Percentiles rank a stretch among this genome's conserved stretches.
Conservation (phyloP, 2,113 vertebrate genomes). For the Oceanodroma tethys region DNA sequence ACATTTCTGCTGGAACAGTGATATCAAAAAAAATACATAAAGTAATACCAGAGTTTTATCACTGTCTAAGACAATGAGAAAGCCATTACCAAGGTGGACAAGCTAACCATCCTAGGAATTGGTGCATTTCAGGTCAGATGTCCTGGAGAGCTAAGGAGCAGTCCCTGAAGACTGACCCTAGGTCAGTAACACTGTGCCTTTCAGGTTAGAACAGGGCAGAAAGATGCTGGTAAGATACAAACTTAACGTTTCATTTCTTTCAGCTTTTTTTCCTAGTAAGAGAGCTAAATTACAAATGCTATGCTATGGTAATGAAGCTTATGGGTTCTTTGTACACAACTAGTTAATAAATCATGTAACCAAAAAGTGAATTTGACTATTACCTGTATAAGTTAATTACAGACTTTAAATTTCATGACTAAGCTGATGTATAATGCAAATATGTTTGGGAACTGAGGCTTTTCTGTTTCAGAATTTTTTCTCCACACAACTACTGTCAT, state of each 20-base stretch:
- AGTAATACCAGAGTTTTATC: not conserved
- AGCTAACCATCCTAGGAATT: not conserved
- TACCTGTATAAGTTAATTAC: not conserved
- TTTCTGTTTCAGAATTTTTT: not conserved
- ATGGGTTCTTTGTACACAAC: not conserved
- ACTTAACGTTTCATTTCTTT: not conserved
- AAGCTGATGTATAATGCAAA: not conserved
- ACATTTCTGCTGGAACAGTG: not conserved
- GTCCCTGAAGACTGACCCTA: not conserved
- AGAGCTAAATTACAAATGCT: not conserved
- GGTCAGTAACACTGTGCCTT: not conserved
- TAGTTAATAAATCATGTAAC: not conserved
- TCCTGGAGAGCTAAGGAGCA: not conserved
- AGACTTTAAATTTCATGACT: not conserved
- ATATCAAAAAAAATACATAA: not conserved
- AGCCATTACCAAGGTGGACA: not conserved
- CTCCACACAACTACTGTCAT: not conserved
- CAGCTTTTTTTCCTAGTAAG: not conserved
- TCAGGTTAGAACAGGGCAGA: not conserved
- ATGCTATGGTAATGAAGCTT: not conserved
- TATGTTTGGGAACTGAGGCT: not conserved
- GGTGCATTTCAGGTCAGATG: accelerated
- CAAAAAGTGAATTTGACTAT: not conserved
- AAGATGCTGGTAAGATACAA: not conserved
- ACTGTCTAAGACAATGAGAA: not conserved